Percentiles rank a stretch among this genome's conserved stretches.
Evolutionary conservation across 1,140 invertebrate genomes (phyloP).

Genomic region (Bombus ignitus): DNA sequence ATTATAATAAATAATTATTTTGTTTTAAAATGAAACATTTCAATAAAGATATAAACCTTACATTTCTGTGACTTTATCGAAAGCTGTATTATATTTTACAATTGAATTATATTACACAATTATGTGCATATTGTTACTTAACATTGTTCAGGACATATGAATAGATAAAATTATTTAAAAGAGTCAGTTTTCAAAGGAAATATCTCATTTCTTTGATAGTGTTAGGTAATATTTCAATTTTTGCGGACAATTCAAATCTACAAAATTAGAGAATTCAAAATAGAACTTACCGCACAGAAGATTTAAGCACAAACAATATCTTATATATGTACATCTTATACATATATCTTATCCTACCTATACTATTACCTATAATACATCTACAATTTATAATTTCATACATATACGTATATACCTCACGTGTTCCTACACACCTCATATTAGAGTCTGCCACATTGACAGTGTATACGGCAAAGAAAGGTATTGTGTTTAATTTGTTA

Average conservation of each 20-base stretch:
- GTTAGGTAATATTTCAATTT: not conserved
- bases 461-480: constrained; percentile 7
- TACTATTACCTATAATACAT: not conserved
- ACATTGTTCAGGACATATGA: not conserved
- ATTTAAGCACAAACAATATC: not conserved
- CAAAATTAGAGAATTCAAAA: not conserved
- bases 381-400: not conserved
- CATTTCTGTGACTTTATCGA: not conserved
- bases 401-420: not conserved
- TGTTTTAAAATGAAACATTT: not conserved
- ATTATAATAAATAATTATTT: not conserved
- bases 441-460: not conserved
- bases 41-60: not conserved
- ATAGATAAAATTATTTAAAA: not conserved
- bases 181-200: not conserved
- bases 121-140: not conserved
- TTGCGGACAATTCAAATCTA: not conserved
- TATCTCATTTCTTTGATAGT: not conserved
- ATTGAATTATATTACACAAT: not conserved
- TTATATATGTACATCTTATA: not conserved
- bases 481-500: not conserved
- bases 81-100: not conserved
- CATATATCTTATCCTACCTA: not conserved
- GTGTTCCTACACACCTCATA: not conserved
- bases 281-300: not conserved